Conservation (phyloP, 2,888 invertebrate species). For the Endomychus coccineus region DNA sequence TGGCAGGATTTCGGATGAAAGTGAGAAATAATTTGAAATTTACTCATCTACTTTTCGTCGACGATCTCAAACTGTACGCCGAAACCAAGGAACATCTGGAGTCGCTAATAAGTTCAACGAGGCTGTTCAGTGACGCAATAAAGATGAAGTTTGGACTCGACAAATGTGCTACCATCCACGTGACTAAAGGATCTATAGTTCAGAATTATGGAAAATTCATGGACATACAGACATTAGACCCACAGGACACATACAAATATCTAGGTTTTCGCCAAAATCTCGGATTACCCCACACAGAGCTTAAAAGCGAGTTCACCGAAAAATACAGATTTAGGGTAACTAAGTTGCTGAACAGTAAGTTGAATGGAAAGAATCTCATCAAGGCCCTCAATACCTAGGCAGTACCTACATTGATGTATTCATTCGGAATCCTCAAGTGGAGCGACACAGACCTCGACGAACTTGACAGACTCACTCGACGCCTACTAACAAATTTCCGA, state of each 20-base stretch:
- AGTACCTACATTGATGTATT: constrained; percentile 12
- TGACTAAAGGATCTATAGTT: constrained; percentile 6
- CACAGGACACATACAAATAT: constrained; percentile 9
- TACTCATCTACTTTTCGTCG: constrained; percentile 20
- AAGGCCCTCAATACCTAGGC: constrained; percentile 15
- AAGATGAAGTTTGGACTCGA: constrained; percentile 8
- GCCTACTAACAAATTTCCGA: constrained; percentile 7
- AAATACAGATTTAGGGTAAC: constrained; percentile 11
- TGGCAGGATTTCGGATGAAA: too few relatives aligned
- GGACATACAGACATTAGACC: constrained; percentile 3
- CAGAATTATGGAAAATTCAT: too few relatives aligned
- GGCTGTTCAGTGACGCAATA: constrained; percentile 9
- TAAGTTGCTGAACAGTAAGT: constrained; percentile 10
- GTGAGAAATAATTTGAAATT: too few relatives aligned
- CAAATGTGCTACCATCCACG: constrained; percentile 1
- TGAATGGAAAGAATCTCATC: constrained; percentile 9
- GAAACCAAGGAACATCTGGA: constrained; percentile 1
- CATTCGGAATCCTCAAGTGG: constrained; percentile 14
- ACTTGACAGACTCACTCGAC: constrained; percentile 6
- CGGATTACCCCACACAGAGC: neutral
- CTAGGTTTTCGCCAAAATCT: constrained; percentile 10
- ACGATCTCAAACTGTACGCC: constrained; percentile 22
- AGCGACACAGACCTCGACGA: constrained; percentile 6
- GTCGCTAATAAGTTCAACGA: constrained; percentile 2
- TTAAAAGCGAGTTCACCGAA: constrained; percentile 5